A percentile compares a stretch with the other conserved stretches of the same genome.
These are phyloP conservation scores for Crenichthys baileyi DNA, from an alignment of 2,797 vertebrate genomes.

Conservation along the genomic window DNA sequence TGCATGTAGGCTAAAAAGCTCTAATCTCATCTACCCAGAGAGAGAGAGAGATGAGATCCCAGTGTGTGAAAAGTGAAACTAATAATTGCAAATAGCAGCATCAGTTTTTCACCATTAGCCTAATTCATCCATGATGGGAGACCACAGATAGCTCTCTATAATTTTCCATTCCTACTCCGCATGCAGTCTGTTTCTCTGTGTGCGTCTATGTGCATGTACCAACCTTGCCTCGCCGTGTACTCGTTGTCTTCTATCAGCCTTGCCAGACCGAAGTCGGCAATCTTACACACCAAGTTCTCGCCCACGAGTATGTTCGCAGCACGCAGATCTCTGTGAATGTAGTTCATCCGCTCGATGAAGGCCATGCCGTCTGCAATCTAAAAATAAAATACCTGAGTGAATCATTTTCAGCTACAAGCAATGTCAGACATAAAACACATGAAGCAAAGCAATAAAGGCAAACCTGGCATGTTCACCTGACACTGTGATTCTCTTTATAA, in stretches of 20 bases:
- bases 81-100: slow-evolving; percentile 46
- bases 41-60: not conserved
- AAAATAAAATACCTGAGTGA: slow-evolving; percentile 35
- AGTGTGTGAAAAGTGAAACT: slow-evolving; percentile 32
- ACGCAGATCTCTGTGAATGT: slow-evolving; percentile 96
- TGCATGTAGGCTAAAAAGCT: too few species aligned
- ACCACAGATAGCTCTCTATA: slow-evolving; percentile 27
- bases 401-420: slow-evolving; percentile 38
- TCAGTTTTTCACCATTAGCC: slow-evolving; percentile 58
- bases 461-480: slow-evolving; percentile 33
- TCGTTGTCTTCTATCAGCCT: slow-evolving; percentile 98
- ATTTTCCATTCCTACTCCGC: slow-evolving; percentile 23
- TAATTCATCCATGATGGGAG: slow-evolving; percentile 46
- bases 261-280: slow-evolving; percentile 96
- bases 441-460: slow-evolving; percentile 35
- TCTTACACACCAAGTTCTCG: slow-evolving; percentile 96
- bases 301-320: slow-evolving; percentile 96
- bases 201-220: slow-evolving; percentile 26
- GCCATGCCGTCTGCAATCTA: slow-evolving; percentile 97
- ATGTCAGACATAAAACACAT: slow-evolving; percentile 11
- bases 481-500: slow-evolving; percentile 20
- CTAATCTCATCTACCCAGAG: too few species aligned
- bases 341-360: slow-evolving; percentile 99
- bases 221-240: slow-evolving; percentile 96
- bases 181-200: not conserved